These are phyloP conservation scores for Stenolophus ochropezus DNA, from an alignment of 2,888 invertebrate genomes.

Conservation along the genomic window DNA sequence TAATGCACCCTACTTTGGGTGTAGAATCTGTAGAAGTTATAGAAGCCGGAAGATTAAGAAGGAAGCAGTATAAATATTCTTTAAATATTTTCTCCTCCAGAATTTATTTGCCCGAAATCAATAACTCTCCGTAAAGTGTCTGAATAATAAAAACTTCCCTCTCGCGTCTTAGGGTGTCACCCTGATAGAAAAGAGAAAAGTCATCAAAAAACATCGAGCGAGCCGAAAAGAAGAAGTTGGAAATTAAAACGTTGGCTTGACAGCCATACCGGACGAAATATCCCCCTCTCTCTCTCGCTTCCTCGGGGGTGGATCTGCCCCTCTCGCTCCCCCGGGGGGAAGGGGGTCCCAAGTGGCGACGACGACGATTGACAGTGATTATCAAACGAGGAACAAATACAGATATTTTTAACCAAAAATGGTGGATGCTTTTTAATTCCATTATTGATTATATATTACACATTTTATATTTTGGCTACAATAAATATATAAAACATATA, in stretches of 20 bases:
- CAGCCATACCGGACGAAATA: conserved; percentile 27
- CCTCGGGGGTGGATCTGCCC: not conserved
- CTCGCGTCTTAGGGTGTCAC: not conserved
- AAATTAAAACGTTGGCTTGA: conserved; percentile 57
- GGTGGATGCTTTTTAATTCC: not conserved
- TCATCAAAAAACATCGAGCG: conserved; percentile 54
- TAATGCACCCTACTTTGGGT: not conserved
- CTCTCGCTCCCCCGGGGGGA: not conserved
- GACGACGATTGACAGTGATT: conserved; percentile 27
- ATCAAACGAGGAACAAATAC: not conserved
- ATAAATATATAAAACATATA: too few species aligned
- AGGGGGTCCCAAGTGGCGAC: not conserved
- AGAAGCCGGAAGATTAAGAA: too few species aligned
- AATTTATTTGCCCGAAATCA: not conserved
- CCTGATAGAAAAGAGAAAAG: conserved; percentile 50
- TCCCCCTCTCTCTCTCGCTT: not conserved
- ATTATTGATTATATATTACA: too few species aligned
- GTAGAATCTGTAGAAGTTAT: not conserved
- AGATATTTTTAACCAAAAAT: not conserved
- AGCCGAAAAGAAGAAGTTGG: conserved; percentile 41
- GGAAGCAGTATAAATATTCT: too few species aligned
- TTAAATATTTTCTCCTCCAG: too few species aligned
- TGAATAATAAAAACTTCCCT: conserved; percentile 11
- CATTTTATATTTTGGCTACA: too few species aligned
- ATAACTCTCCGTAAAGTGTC: conserved; percentile 3